Conservation (phyloP, 2,888 invertebrate species). For the Amphipoea lucens region DNA sequence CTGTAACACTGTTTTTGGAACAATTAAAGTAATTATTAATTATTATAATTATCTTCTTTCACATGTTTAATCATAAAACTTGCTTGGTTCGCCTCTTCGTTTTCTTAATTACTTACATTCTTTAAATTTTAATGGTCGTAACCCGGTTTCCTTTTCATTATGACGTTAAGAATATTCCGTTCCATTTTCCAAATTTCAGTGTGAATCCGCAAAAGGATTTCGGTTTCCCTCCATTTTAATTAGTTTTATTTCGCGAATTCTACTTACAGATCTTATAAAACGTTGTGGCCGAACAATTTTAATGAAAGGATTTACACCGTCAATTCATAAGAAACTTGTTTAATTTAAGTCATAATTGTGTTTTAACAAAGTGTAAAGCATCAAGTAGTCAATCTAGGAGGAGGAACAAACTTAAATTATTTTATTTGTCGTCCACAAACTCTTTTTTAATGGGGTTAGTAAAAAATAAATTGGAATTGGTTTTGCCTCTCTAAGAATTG, state of each 20-base stretch:
- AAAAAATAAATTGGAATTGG: neutral
- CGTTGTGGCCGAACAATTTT: constrained; percentile 86
- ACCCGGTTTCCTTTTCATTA: constrained; percentile 58
- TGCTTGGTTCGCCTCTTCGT: neutral
- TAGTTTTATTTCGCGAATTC: constrained; percentile 85
- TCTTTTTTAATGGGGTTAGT: constrained; percentile 11
- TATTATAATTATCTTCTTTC: neutral
- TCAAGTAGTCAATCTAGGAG: constrained; percentile 66
- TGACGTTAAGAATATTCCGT: constrained; percentile 46
- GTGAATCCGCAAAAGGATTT: constrained; percentile 61
- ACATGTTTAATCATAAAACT: neutral
- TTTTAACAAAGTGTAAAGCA: constrained; percentile 71
- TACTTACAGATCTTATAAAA: constrained; percentile 83
- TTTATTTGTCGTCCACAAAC: constrained; percentile 25
- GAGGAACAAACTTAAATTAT: constrained; percentile 46
- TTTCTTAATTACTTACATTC: constrained; percentile 2
- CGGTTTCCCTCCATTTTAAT: constrained; percentile 78
- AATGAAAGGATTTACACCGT: constrained; percentile 83
- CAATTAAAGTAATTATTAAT: neutral
- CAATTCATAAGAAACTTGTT: constrained; percentile 78
- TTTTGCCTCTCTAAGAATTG: neutral
- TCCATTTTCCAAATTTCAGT: constrained; percentile 48
- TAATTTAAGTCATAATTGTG: constrained; percentile 78
- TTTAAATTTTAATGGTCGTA: constrained; percentile 34
- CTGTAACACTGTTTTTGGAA: neutral